These are phyloP conservation scores for Athetis lepigone DNA, from an alignment of 2,888 invertebrate genomes.

Conservation along the genomic window DNA sequence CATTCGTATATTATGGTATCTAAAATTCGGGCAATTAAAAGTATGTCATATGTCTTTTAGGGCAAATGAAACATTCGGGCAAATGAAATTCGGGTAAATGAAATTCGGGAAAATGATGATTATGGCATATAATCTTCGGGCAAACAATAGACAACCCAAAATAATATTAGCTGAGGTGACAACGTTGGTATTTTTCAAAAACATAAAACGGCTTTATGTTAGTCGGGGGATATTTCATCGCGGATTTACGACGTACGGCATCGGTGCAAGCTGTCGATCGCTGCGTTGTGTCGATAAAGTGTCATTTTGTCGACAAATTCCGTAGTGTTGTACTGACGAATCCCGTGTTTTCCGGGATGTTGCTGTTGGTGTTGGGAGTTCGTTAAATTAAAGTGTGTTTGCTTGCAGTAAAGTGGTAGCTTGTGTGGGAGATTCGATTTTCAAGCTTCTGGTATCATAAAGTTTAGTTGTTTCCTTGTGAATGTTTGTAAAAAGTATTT, in stretches of 20 bases:
- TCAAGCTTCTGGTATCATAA: neutral
- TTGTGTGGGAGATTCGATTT: neutral
- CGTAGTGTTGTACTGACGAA: conserved; percentile 60
- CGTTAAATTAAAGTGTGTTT: conserved; percentile 39
- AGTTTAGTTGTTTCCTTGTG: too few relatives aligned
- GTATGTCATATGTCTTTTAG: too few relatives aligned
- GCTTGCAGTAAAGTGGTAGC: neutral
- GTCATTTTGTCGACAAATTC: conserved; percentile 72
- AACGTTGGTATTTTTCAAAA: conserved; percentile 53
- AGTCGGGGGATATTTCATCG: conserved; percentile 59
- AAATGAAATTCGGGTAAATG: too few relatives aligned
- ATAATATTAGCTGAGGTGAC: conserved; percentile 53
- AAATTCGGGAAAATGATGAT: too few relatives aligned
- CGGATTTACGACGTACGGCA: conserved; percentile 66
- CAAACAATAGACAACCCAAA: conserved; percentile 23
- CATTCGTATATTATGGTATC: too few relatives aligned
- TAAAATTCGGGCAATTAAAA: too few relatives aligned
- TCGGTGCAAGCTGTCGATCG: conserved; percentile 60
- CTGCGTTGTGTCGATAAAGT: conserved; percentile 69
- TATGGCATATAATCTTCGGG: too few relatives aligned
- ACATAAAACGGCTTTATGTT: conserved; percentile 59
- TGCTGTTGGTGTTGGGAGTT: conserved; percentile 24
- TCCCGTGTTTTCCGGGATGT: conserved; percentile 61
- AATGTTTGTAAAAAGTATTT: too few relatives aligned
- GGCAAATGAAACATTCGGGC: too few relatives aligned